These are phyloP conservation scores for Cybosia mesomella DNA, from an alignment of 2,888 invertebrate species.

Conservation along the genomic window DNA sequence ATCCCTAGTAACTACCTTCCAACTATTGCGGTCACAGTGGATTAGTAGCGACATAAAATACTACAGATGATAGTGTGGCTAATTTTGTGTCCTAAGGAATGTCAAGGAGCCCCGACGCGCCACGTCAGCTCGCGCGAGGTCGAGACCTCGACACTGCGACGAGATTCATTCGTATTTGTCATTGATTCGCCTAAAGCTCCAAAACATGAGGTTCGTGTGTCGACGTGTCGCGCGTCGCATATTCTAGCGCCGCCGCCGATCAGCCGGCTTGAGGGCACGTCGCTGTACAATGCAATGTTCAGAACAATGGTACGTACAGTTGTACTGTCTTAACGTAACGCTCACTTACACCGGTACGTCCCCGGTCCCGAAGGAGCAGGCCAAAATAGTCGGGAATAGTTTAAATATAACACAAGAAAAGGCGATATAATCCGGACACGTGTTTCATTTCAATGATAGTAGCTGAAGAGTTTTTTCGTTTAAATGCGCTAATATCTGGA, in stretches of 20 bases:
- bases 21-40: neutral
- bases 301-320: neutral
- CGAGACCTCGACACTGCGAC: conserved; percentile 14
- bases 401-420: too few species aligned
- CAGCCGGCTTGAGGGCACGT: neutral
- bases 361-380: too few species aligned
- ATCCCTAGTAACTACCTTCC: neutral
- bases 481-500: too few species aligned
- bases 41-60: neutral
- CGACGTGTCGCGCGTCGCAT: neutral
- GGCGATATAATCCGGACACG: too few species aligned
- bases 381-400: too few species aligned
- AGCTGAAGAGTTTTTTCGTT: too few species aligned
- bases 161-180: conserved; percentile 9
- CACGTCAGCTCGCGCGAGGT: conserved; percentile 9
- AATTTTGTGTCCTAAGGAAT: conserved; percentile 12
- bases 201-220: conserved; percentile 13
- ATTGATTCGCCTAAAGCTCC: conserved; percentile 17
- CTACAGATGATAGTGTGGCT: conserved; percentile 2
- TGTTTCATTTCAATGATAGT: too few species aligned
- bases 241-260: neutral
- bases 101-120: neutral
- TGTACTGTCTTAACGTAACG: too few species aligned
- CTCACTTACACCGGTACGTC: too few species aligned
- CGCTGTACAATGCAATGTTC: neutral